Base-by-base conservation (phyloP, 2,888 invertebrate species). In the Isotomurus palustris region DNA sequence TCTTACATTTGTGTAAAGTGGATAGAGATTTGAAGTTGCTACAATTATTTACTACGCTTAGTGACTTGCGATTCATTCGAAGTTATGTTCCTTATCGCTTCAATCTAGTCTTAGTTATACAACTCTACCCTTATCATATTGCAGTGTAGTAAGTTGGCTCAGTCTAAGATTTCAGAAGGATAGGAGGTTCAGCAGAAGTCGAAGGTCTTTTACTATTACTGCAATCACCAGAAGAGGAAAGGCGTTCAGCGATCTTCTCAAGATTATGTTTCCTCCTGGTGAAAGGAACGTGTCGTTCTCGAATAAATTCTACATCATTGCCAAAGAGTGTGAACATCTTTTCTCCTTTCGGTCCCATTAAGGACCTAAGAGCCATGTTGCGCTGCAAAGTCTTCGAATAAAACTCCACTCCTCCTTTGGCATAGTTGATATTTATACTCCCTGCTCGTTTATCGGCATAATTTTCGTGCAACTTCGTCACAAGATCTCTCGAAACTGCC, bases 341-440 rank as follows among this genome's bases (percentile, higher is more conserved):
- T 71, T 82, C 80, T 0, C 86, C 87, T 45, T 80, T 76, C 21
- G 74, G 73, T 1, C 85, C 86, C 76, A 87, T 77, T 10, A 89
- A 73, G 58, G 78, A 76, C 67, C 87, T 78, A 19, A 90, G 74
- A 0, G 88, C 87, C 71, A 83, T 81, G 75, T 91, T 91, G 73
- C 86, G 82, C 68, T 83, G 77, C 36, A 88, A 73, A 25, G 83
- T 73, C 76, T 88, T 88, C 25, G 82, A 80, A 73, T 90, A 91
- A 76, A 82, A 91, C 73, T 85, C 84, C 28, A 83, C 76, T 2
- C 88, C 91, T 45, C 88, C 88, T 72, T 84, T 79, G 10, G 84
- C 76, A 73, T 84, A 88, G 41, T 83, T 78, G 38, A 77, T 75
- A 38, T 83, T 83, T 55, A 84, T 73, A 28, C 79, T 74, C 62